Base-by-base conservation (phyloP, 2,888 invertebrate genomes). In the Phyllotreta striolata region DNA sequence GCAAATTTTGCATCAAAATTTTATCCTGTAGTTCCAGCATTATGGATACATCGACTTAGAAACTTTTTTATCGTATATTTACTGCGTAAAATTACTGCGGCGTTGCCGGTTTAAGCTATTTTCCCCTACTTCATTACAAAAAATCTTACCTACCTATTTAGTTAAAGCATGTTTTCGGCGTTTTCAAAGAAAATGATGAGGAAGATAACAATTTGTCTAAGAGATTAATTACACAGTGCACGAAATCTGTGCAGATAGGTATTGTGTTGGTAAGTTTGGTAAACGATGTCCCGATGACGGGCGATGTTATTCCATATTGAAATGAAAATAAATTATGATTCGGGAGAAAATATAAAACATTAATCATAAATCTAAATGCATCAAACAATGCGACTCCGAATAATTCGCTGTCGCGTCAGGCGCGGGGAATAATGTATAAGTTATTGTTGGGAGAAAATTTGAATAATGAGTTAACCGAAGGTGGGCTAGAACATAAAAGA, bases 401-500 rank as follows among this genome's bases (percentile, higher is more conserved):
- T 41, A 55, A 55, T 39, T 49, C 34, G 51, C 58, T 58, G 58
- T 58, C 49, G 51, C 41, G 12, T 41, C 35, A 51, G 41, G 51
- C 40, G 24, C 24, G 41, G 35, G 51, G 41, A 57, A 47, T 57
- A 57, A 58, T 34, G 40, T 41, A 51, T 49, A 58, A 58, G 51
- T 58, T 58, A 58, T 58, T 58, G 58, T 58, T 58, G 37, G 52
- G 35, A 58, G 49, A 51, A 58, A 51, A 58, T 51, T 49, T 51
- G 37, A 49, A 41, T 51, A 40, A 47, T 14, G 39, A 40, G 40
- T 49, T 49, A 49, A 58, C 49, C n/a, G 51, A 41, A 49, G 58
- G 58, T 58, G 58, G n/a, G 58, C 41, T 51, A 58, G 58, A 58
- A 58, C 58, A 49, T 58, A 58, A 58, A 58, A 58, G 49, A 41